These are phyloP conservation scores for Antedon mediterranea DNA, from an alignment of 53 echinoderm and acorn worm genomes.

Conservation along the genomic window DNA sequence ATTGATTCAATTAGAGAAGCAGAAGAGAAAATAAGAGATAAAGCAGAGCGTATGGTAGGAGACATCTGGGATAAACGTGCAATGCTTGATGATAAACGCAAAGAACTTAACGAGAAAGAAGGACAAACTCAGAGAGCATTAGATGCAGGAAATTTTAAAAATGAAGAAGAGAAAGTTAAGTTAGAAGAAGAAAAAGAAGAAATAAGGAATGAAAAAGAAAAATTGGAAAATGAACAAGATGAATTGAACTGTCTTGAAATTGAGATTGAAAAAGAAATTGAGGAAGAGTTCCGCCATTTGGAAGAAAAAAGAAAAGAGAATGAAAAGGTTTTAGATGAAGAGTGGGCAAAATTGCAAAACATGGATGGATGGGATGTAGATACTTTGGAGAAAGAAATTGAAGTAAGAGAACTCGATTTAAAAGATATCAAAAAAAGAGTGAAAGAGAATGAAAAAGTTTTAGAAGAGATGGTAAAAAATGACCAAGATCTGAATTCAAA, in stretches of 20 bases:
- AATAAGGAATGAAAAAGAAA: constrained; percentile 15
- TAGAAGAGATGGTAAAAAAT: neutral
- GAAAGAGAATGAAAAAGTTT: neutral
- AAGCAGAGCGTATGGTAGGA: constrained; percentile 52
- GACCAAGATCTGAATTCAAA: neutral
- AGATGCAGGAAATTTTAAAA: constrained; percentile 9
- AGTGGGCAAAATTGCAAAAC: neutral
- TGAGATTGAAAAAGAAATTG: constrained; percentile 29
- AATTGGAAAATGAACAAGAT: constrained; percentile 28
- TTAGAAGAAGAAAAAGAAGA: constrained; percentile 13
- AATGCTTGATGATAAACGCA: constrained; percentile 38
- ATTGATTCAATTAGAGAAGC: constrained; percentile 65
- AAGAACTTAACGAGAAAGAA: constrained; percentile 20
- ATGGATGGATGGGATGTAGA: neutral
- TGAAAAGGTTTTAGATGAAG: neutral
- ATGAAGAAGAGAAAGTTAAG: constrained; percentile 2
- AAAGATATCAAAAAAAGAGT: neutral
- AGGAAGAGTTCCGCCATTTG: constrained; percentile 2
- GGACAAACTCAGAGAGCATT: constrained; percentile 14
- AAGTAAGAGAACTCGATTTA: neutral
- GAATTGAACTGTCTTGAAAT: constrained; percentile 26
- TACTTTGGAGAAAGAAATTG: neutral
- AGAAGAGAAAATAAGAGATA: constrained; percentile 62
- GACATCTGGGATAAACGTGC: constrained; percentile 67
- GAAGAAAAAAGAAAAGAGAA: neutral